phyloP scores from a whole-genome alignment of 2,797 vertebrate genomes.

The Knipowitschia caucasica region DNA sequence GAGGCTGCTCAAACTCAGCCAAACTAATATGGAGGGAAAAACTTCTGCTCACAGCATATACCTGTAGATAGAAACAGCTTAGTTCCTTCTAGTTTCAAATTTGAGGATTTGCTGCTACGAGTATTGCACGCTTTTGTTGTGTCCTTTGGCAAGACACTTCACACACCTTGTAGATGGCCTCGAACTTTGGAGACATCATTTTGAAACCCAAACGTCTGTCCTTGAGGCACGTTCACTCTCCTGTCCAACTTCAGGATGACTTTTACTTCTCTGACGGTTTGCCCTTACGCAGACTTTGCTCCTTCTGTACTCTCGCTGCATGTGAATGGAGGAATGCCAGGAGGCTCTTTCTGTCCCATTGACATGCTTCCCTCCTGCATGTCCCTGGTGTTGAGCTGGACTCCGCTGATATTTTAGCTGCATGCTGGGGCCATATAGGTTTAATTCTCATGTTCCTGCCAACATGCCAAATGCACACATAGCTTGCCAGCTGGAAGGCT shows the following conservation, averaged over 20 bases:
- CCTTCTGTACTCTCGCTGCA: constrained; percentile 40
- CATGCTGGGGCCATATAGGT: constrained; percentile 78
- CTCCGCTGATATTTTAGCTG: constrained; percentile 81
- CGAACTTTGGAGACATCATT: background rate
- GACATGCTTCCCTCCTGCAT: constrained; percentile 64
- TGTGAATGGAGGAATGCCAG: constrained; percentile 66
- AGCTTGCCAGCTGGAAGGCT: constrained; percentile 84
- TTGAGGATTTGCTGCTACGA: background rate
- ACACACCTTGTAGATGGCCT: background rate
- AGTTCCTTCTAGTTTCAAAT: background rate
- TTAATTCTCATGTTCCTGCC: constrained; percentile 78
- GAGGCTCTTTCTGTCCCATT: constrained; percentile 66
- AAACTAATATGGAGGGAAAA: constrained; percentile 11
- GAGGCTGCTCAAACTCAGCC: constrained; percentile 24
- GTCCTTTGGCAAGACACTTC: background rate
- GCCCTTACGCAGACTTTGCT: constrained; percentile 58
- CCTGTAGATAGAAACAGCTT: background rate
- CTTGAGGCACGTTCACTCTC: background rate
- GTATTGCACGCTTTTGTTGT: background rate
- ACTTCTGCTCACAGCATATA: background rate
- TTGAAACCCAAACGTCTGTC: background rate
- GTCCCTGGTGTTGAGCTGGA: constrained; percentile 81
- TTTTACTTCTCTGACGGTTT: constrained; percentile 27
- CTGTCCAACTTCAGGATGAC: constrained; percentile 4
- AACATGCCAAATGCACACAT: constrained; percentile 75